Base-by-base conservation (phyloP, 2,113 vertebrate species). In the Lonchura striata region DNA sequence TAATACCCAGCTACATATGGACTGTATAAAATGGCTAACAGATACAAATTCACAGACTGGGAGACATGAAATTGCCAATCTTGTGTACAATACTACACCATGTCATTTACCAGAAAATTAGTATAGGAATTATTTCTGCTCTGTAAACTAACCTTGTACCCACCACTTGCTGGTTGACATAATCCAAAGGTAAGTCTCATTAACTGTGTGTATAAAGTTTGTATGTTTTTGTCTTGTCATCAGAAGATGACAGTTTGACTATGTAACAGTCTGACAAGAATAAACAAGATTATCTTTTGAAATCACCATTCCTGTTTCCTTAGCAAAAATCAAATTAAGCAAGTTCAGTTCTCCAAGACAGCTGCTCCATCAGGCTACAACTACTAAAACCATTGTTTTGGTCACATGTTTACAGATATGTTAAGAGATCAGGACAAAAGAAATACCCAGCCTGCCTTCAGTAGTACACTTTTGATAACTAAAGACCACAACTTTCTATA, bases 371-470 rank as follows among this genome's bases (percentile, higher is more conserved):
- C 10, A 88, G 22, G 24, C 46, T 64, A 79, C 57, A 81, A 50
- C 18, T 31, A 85, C 33, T 30, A 74, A 68, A 78, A 24, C 14
- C 9, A 47, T 7, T 27, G 39, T 9, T 90, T 35, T 31, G 30
- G 37, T 57, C 27, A 30, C 0, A 0, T 47, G 12, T 72, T 91
- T 60, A 72, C 8, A 56, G 14, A 56, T 2, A 4, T 2, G 6
- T 6, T 2, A 65, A 54, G 15, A 54, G 17, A 46, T 42, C 17
- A 44, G 9, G 6, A 49, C 25, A 46, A 79, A 64, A 24, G 4
- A 13, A 21, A 61, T 27, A 91, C 4, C 4, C 27, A 53, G 31
- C 19, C 25, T 77, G 35, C 49, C 24, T 76, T 88, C 33, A 72
- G 41, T 7, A 53, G 23, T 5, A 41, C 12, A 28, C 35, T 87